A percentile compares a stretch with the other conserved stretches of the same genome.
phyloP scores from a whole-genome alignment of 2,797 vertebrate species.

The Pseudocheirus occidentalis region DNA sequence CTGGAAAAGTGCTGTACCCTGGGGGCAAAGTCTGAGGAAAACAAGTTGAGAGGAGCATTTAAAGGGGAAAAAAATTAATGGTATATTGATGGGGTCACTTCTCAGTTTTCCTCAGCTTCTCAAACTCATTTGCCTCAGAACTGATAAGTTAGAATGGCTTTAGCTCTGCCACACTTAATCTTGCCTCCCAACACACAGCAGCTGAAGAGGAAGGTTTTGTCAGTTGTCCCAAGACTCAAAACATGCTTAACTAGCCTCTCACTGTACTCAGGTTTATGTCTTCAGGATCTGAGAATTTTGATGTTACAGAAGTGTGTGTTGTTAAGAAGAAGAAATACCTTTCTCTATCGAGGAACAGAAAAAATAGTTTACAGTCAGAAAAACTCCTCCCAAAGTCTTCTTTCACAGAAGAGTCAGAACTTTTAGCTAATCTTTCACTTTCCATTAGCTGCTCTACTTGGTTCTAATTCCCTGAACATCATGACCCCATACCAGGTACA shows the following conservation, averaged over 20 bases:
- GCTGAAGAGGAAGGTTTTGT: not conserved
- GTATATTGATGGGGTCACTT: not conserved
- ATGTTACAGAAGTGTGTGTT: not conserved
- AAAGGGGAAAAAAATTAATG: not conserved
- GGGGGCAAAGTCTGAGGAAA: not conserved
- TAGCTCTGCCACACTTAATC: not conserved
- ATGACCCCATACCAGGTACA: not conserved
- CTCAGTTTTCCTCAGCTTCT: not conserved
- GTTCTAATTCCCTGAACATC: not conserved
- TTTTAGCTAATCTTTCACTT: not conserved
- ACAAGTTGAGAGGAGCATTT: not conserved
- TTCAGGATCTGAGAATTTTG: not conserved
- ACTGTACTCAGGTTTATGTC: not conserved
- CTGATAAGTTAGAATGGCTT: not conserved
- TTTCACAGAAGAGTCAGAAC: not conserved
- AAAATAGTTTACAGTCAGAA: constrained; percentile 14
- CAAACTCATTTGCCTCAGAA: not conserved
- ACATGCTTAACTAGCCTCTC: not conserved
- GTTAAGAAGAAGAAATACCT: constrained; percentile 14
- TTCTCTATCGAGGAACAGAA: not conserved
- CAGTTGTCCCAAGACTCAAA: not conserved
- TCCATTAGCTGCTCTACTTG: not conserved
- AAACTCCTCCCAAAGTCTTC: not conserved
- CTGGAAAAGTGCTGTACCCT: not conserved
- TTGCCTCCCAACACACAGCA: not conserved